Evolutionary conservation across 2,888 invertebrate genomes (phyloP), one percentile per base, ranked within the genome.

Genomic region (Tyria jacobaeae): DNA sequence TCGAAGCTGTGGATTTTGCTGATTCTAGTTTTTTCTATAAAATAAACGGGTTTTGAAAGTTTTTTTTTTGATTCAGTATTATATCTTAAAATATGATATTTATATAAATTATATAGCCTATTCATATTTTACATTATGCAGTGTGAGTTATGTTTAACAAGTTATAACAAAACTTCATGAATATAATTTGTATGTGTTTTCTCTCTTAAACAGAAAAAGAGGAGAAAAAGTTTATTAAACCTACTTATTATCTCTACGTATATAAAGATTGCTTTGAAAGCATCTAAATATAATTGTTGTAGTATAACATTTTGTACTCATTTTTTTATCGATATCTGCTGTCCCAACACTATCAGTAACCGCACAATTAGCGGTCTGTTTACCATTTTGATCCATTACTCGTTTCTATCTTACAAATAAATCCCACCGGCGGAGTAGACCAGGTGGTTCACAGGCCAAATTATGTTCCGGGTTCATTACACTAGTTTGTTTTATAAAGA

Each of bases 341-440:
- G 7, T 57, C 61, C 24, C 84, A 68, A 73, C 85, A 67, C 87
- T 88, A 82, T 3, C 12, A 6, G 27, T 68, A 80, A 90, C 89
- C 89, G 77, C 89, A 89, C 81, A 82, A 90, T 90, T 90, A 89
- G 84, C 82, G 85, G 87, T 81, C 82, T 86, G 84, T 86, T 88
- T 89, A 89, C 85, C 73, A 86, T 86, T 88, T 79, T 79, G 75
- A 82, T 67, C 80, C 82, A 82, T 81, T 81, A 80, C 69, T 67
- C 34, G 60, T 63, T 60, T 70, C 68, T 71, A 71, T 57, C 69
- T 76, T 58, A 75, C 64, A 67, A 74, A 73, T 78, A 77, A 78
- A 81, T 77, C 78, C 73, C 72, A 81, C 78, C 66, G 37, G 58
- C 51, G 49, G 64, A 73, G 73, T 66, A 71, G 60, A 50, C 63